Evolutionary conservation across 2,888 invertebrate genomes (phyloP), one percentile per base, ranked within the genome.

Genomic region (Phyto melanocephala): DNA sequence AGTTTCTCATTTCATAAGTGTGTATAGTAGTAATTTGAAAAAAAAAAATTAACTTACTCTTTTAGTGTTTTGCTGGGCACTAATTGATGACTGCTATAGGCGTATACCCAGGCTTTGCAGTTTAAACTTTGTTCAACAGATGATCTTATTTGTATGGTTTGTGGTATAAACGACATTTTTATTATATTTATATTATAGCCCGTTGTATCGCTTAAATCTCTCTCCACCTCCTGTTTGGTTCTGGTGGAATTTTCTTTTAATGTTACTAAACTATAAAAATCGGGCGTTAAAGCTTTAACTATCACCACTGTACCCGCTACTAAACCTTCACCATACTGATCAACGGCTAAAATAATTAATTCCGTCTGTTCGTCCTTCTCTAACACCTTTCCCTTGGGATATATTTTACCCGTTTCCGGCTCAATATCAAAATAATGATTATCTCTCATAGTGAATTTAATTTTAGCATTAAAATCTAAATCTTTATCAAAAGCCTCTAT

Each of bases 361-460:
- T 82, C 75, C 0, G 84, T 65, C 11, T 83, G 82, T 47, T 84
- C 77, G 3, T 80, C 78, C 10, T 63, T 28, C 10, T 15, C 10
- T 60, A 87, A 71, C 1, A 84, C 80, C 37, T 79, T 79, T 7
- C 80, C 76, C 22, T 82, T 85, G 1, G 88, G 88, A 83, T 86
- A 86, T 20, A 88, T 81, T 33, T 83, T 79, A 0, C 88, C 88
- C 15, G 82, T 86, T 11, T 47, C 63, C 0, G 85, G 63, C 84
- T 88, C 84, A 28, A 88, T 88, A 60, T 67, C 67, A 81, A 88
- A 88, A 76, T 86, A 85, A 6, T 63, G 33, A 77, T 87, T 86
- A n/a, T 70, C 37, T 22, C 77, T 76, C 17, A 88, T 81, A 28
- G 76, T 76, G 37, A 85, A 88, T 33, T 80, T 80, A 42, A 88